Percentiles rank a stretch among this genome's conserved stretches.
phyloP scores from a whole-genome alignment of 1,140 invertebrate species.

The Rhyzopertha dominica region DNA sequence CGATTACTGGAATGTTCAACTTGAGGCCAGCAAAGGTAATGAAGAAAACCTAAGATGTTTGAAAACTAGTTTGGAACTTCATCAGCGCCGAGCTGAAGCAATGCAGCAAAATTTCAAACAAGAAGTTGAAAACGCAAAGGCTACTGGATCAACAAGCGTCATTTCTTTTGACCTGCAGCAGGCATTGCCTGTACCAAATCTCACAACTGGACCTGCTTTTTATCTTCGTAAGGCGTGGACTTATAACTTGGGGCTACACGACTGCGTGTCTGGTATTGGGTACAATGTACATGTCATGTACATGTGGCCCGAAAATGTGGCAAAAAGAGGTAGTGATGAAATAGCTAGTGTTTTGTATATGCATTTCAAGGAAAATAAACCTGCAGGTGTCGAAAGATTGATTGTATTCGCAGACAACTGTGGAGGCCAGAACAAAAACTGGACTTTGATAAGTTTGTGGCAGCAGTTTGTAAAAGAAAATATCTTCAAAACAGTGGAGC shows the following conservation, averaged over 20 bases:
- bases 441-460: slow-evolving; percentile 1
- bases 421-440: slow-evolving; percentile 8
- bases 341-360: slow-evolving; percentile 8
- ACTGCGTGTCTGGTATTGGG: background rate
- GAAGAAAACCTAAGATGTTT: background rate
- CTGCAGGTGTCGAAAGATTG: too few species aligned
- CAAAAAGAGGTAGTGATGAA: slow-evolving; percentile 13
- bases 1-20: slow-evolving; percentile 6
- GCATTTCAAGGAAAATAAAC: slow-evolving; percentile 1
- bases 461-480: slow-evolving; percentile 4
- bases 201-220: slow-evolving; percentile 11
- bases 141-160: background rate
- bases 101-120: slow-evolving; percentile 10
- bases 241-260: slow-evolving; percentile 9
- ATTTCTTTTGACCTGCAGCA: slow-evolving; percentile 14
- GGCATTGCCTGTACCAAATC: slow-evolving; percentile 8
- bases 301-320: slow-evolving; percentile 14
- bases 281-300: too few species aligned
- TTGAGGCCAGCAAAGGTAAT: slow-evolving; percentile 4
- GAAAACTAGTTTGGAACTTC: slow-evolving; percentile 7
- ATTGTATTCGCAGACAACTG: too few species aligned
- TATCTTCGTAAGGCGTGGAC: slow-evolving; percentile 10
- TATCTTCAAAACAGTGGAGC: background rate
- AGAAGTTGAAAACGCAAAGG: slow-evolving; percentile 8
- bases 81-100: slow-evolving; percentile 10